Conservation (phyloP, 2,113 vertebrate genomes). For the Columba livia region DNA sequence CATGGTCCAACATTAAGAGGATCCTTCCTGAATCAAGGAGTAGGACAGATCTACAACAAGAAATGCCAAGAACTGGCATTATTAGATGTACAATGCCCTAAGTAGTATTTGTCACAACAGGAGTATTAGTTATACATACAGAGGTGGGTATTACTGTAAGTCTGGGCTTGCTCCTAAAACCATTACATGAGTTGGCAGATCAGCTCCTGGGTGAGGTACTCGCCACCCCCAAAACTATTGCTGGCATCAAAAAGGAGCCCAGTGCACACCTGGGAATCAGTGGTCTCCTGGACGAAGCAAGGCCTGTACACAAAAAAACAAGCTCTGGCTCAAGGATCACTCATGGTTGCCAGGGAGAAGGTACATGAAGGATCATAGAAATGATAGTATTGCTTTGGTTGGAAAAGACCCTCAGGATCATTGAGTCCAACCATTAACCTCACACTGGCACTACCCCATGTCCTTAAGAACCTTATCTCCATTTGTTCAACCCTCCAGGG, state of each 20-base stretch:
- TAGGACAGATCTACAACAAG: not conserved
- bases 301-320: not conserved
- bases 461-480: too few relatives aligned
- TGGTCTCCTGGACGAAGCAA: not conserved
- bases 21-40: not conserved
- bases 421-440: too few relatives aligned
- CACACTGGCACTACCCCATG: too few relatives aligned
- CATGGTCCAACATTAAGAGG: accelerated
- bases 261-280: not conserved
- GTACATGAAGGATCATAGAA: not conserved
- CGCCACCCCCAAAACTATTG: not conserved
- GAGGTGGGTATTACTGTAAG: not conserved
- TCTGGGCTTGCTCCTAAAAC: not conserved
- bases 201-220: not conserved
- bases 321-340: not conserved
- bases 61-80: not conserved
- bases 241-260: not conserved
- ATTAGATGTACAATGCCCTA: not conserved
- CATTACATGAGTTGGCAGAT: not conserved
- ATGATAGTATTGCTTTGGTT: too few relatives aligned
- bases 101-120: not conserved
- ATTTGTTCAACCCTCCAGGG: too few relatives aligned
- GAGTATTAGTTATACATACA: accelerated
- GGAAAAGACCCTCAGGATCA: too few relatives aligned
- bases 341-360: not conserved